Base-by-base conservation (phyloP, 1,140 invertebrate genomes). In the Drosophila obscura region DNA sequence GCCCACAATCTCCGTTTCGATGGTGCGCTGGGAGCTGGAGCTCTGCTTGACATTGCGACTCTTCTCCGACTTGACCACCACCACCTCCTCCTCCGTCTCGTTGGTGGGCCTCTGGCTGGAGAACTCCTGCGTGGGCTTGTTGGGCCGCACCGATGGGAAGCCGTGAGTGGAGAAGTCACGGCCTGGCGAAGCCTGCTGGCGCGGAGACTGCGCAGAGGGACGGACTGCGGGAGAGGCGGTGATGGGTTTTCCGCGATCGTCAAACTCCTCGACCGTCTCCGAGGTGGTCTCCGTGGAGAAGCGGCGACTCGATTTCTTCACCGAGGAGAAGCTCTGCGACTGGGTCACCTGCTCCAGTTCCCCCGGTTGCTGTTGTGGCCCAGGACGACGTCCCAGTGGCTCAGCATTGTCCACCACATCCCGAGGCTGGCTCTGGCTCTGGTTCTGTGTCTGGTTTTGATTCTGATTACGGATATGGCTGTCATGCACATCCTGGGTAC, bases 211-310 rank as follows among this genome's bases (percentile, higher is more conserved):
- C 8, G 74, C 67, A 2, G 49, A 15, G 2, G 77, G 50, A 26
- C 82, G 69, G 8, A 77, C 66, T 0, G 57, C 53, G 11, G 79
- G 43, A 15, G 0, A 67, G 43, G 11, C 79, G 56, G 28, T 78
- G 73, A 11, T 16, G 46, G 46, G 77, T 71, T 56, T 51, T 7
- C 48, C 48, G 24, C 71, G 74, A 67, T 89, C 81, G 15, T 88
- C 90, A 24, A 53, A 66, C 57, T 91, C 80, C 49, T 90, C 77
- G 11, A 91, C 73, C 7, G 90, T 91, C 28, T 91, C 90, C 22
- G 90, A 91, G 0, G 90, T 91, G 39, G 90, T 91, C 41, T 91
- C 90, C 9, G 87, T 91, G 24, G 83, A 89, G 59, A 75, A 91
- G 9, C 84, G 78, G 35, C 87, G 80, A 19, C 83, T 90, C 9